Percentiles rank a stretch among this genome's conserved stretches.
phyloP scores from a whole-genome alignment of 2,888 invertebrate species.

The Micropterix aruncella region DNA sequence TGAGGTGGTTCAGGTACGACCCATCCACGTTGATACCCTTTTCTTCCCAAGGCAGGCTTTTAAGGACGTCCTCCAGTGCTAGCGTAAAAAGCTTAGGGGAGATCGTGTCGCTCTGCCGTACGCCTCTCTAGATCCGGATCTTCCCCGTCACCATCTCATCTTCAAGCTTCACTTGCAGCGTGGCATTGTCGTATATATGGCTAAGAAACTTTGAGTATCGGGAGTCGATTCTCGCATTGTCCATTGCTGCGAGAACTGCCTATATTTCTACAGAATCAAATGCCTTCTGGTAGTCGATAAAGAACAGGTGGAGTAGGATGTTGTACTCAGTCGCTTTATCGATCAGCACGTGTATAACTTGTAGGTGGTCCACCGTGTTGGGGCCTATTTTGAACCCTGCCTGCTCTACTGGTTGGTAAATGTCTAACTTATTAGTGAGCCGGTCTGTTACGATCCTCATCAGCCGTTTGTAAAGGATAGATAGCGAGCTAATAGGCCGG shows the following conservation, averaged over 20 bases:
- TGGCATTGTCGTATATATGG: slow-evolving; percentile 7
- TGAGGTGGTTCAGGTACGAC: too few species aligned
- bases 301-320: slow-evolving; percentile 9
- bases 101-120: too few species aligned
- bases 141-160: slow-evolving; percentile 5
- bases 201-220: slow-evolving; percentile 2
- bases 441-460: slow-evolving; percentile 4
- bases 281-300: slow-evolving; percentile 11
- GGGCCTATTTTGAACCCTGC: slow-evolving; percentile 8
- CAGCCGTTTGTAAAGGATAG: slow-evolving; percentile 4
- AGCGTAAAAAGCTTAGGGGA: too few species aligned
- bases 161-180: slow-evolving; percentile 7
- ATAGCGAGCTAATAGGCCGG: background rate
- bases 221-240: slow-evolving; percentile 8
- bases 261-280: slow-evolving; percentile 11
- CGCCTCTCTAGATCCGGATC: too few species aligned
- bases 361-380: background rate
- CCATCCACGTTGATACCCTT: too few species aligned
- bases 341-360: background rate
- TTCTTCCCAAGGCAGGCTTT: too few species aligned
- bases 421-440: slow-evolving; percentile 5
- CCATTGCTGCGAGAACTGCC: slow-evolving; percentile 10
- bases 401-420: slow-evolving; percentile 11
- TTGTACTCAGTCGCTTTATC: slow-evolving; percentile 9
- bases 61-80: too few species aligned